Conservation (phyloP, 2,797 vertebrate genomes). For the Sebastes itinus region DNA sequence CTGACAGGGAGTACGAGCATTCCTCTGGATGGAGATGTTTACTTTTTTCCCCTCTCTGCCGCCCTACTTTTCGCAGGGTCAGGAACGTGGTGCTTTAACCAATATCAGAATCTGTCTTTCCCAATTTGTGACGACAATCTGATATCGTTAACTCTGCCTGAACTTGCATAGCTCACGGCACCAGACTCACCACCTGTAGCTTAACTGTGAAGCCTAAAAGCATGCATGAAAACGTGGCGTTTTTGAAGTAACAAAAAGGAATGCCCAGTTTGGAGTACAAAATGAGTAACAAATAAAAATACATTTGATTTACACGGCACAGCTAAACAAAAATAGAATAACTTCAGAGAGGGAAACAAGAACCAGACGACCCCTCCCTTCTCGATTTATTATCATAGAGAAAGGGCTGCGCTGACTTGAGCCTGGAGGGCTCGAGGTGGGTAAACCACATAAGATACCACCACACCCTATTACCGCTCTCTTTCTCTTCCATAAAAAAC, state of each 20-base stretch:
- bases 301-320: slow-evolving; percentile 15
- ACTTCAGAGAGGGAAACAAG: slow-evolving; percentile 52
- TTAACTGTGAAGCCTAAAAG: background rate
- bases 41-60: slow-evolving; percentile 8
- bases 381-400: slow-evolving; percentile 64
- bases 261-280: background rate
- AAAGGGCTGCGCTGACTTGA: slow-evolving; percentile 43
- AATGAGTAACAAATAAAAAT: slow-evolving; percentile 1
- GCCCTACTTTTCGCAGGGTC: slow-evolving; percentile 29
- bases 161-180: slow-evolving; percentile 4
- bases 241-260: background rate
- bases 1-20: slow-evolving; percentile 22
- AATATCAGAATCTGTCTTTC: slow-evolving; percentile 5
- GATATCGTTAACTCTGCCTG: slow-evolving; percentile 5
- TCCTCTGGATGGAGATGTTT: slow-evolving; percentile 47
- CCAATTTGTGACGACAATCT: background rate
- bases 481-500: slow-evolving; percentile 65
- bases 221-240: background rate
- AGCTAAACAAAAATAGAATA: slow-evolving; percentile 50
- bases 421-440: slow-evolving; percentile 68
- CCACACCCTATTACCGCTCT: slow-evolving; percentile 75
- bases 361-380: slow-evolving; percentile 54
- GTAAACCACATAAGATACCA: slow-evolving; percentile 74
- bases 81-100: background rate
- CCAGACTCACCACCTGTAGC: background rate